phyloP scores from a whole-genome alignment of 2,888 invertebrate species.

The Argyresthia albistria region DNA sequence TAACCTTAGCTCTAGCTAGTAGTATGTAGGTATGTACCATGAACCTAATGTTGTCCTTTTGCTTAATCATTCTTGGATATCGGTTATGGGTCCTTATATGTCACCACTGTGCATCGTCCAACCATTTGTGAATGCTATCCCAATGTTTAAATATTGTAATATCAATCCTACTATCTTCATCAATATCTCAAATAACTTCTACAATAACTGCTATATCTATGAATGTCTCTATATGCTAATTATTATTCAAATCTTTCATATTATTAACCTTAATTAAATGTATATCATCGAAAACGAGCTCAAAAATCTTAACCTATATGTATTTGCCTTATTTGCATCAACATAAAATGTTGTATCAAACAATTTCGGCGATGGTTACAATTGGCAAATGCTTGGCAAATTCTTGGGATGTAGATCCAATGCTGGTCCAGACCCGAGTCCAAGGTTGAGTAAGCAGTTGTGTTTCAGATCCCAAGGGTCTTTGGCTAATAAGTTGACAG shows the following conservation, averaged over 20 bases:
- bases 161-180: neutral
- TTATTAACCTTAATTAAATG: constrained; percentile 8
- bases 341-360: neutral
- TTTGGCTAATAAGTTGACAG: constrained; percentile 91
- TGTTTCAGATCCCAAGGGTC: constrained; percentile 91
- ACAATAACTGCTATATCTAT: constrained; percentile 4
- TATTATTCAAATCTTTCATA: neutral
- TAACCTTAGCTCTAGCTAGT: neutral
- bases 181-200: constrained; percentile 4
- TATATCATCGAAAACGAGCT: constrained; percentile 3
- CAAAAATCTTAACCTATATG: neutral
- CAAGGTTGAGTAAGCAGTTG: constrained; percentile 74
- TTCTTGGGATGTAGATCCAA: neutral
- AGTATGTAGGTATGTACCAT: constrained; percentile 14
- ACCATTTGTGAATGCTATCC: constrained; percentile 36
- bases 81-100: constrained; percentile 59
- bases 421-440: constrained; percentile 68
- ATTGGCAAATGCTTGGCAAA: constrained; percentile 18
- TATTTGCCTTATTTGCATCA: constrained; percentile 1
- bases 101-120: constrained; percentile 45
- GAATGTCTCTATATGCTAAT: neutral
- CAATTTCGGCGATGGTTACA: constrained; percentile 26
- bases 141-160: constrained; percentile 7
- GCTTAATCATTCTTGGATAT: constrained; percentile 70
- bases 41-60: constrained; percentile 54